Conservation (phyloP, 2,797 vertebrate genomes). For the Ceyx erithaca region DNA sequence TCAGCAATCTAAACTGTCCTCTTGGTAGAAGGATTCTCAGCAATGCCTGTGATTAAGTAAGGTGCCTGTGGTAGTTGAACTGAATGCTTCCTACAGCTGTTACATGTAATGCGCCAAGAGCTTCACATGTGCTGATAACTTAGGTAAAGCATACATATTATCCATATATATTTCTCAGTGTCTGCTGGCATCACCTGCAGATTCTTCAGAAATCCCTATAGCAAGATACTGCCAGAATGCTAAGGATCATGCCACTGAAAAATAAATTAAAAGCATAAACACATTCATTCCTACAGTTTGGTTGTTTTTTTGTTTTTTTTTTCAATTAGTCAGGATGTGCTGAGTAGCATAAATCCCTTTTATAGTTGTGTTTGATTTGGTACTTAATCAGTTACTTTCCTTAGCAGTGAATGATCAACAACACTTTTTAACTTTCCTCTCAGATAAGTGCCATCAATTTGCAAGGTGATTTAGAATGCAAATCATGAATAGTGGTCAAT, state of each 20-base stretch:
- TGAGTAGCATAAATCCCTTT: conserved; percentile 58
- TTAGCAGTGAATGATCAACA: conserved; percentile 38
- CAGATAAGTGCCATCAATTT: conserved; percentile 70
- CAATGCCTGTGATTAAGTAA: background rate
- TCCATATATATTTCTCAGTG: background rate
- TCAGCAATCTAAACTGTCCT: background rate
- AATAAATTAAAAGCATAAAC: conserved; percentile 39
- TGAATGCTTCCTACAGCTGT: background rate
- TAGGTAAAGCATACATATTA: background rate
- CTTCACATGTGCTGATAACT: background rate
- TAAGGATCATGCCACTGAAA: background rate
- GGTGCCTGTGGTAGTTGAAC: background rate
- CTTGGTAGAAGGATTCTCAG: background rate
- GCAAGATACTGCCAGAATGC: background rate
- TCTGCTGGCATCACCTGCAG: background rate
- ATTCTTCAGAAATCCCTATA: background rate
- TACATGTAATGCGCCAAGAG: background rate
- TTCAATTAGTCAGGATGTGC: conserved; percentile 54
- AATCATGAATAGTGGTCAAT: conserved; percentile 51
- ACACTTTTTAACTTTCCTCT: conserved; percentile 63
- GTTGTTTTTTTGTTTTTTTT: background rate
- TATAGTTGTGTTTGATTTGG: conserved; percentile 53
- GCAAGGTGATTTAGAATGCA: conserved; percentile 65
- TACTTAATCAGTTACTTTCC: conserved; percentile 57
- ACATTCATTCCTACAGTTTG: background rate